These are phyloP conservation scores for Huso huso DNA, from an alignment of 2,797 vertebrate genomes.

Conservation along the genomic window DNA sequence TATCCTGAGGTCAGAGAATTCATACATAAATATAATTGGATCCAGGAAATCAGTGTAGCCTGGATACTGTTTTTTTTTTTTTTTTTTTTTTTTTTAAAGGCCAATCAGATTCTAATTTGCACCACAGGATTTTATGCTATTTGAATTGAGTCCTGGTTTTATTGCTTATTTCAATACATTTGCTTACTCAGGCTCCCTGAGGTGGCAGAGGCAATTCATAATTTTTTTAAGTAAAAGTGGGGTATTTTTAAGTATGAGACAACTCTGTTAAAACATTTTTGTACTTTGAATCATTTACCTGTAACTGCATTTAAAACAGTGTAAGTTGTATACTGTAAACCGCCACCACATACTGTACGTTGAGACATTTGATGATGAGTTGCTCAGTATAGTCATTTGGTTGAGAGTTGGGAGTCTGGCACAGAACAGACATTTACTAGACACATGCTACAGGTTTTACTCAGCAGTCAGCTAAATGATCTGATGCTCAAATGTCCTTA, in stretches of 20 bases:
- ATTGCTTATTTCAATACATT: slow-evolving; percentile 46
- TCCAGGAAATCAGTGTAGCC: slow-evolving; percentile 51
- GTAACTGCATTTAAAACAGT: no score
- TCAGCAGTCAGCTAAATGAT: not conserved
- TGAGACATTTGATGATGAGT: not conserved
- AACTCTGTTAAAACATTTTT: not conserved
- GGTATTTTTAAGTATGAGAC: slow-evolving; percentile 37
- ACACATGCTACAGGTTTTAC: not conserved
- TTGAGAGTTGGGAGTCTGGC: not conserved
- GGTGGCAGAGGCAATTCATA: slow-evolving; percentile 56
- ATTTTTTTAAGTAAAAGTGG: slow-evolving; percentile 55
- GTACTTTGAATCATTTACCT: no score
- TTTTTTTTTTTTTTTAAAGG: slow-evolving; percentile 46
- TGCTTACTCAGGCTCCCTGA: slow-evolving; percentile 51
- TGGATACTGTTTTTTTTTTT: slow-evolving; percentile 45
- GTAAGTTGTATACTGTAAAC: no score
- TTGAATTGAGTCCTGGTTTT: slow-evolving; percentile 50
- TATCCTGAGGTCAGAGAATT: slow-evolving; percentile 49
- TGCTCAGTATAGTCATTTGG: not conserved
- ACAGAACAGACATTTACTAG: not conserved
- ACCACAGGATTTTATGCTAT: slow-evolving; percentile 53
- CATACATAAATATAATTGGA: slow-evolving; percentile 43
- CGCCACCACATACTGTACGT: not conserved
- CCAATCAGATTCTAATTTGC: slow-evolving; percentile 78
- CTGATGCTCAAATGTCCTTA: slow-evolving; percentile 3